phyloP scores from a whole-genome alignment of 1,140 invertebrate species.

The Leptinotarsa undecemlineata region DNA sequence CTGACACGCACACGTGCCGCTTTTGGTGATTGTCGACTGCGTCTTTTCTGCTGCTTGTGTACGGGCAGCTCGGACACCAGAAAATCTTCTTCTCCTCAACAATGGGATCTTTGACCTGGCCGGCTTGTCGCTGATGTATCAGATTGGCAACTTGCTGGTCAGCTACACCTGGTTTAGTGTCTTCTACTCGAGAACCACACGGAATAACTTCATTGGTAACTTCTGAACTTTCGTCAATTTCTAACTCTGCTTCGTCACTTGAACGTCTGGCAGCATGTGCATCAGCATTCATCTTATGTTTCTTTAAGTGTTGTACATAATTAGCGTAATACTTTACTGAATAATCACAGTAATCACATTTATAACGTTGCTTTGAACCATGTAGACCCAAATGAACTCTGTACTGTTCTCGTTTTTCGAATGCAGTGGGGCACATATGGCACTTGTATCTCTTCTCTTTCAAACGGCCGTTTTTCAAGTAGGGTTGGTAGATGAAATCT shows the following conservation, averaged over 20 bases:
- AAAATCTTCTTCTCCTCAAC: constrained; percentile 57
- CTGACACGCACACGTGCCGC: constrained; percentile 66
- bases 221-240: constrained; percentile 52
- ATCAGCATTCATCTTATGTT: constrained; percentile 74
- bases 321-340: constrained; percentile 85
- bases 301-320: constrained; percentile 77
- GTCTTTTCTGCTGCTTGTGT: constrained; percentile 72
- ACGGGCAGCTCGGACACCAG: constrained; percentile 78
- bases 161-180: constrained; percentile 55
- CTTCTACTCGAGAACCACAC: constrained; percentile 10
- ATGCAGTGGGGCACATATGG: constrained; percentile 84
- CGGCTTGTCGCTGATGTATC: constrained; percentile 46
- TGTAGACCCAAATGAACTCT: constrained; percentile 82
- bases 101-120: constrained; percentile 41
- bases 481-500: constrained; percentile 76
- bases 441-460: constrained; percentile 82
- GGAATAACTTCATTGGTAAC: constrained; percentile 41
- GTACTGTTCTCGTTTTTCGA: constrained; percentile 84
- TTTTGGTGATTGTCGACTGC: constrained; percentile 75
- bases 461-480: constrained; percentile 71
- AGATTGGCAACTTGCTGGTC: constrained; percentile 60
- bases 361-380: constrained; percentile 80
- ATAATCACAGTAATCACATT: constrained; percentile 85
- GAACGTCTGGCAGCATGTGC: constrained; percentile 62
- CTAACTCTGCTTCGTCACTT: constrained; percentile 54